Evolutionary conservation across 2,888 invertebrate genomes (phyloP).

Genomic region (Dastarcus helophoroides): DNA sequence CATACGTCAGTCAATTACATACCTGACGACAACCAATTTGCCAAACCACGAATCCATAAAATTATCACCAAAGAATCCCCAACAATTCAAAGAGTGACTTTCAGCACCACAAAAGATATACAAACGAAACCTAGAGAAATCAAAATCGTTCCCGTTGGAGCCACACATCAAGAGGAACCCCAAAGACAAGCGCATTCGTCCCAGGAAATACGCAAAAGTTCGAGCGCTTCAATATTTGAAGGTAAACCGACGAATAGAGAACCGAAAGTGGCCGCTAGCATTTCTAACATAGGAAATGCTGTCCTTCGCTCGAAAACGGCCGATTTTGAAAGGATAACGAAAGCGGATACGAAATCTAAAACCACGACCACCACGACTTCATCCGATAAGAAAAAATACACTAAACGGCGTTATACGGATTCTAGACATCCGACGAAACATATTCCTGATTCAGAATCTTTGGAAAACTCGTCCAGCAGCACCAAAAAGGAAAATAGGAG

Average conservation of each 20-base stretch:
- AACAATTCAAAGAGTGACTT: conserved; percentile 47
- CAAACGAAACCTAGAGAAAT: conserved; percentile 19
- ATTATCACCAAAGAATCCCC: conserved; percentile 26
- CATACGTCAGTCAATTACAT: conserved; percentile 43
- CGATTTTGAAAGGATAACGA: conserved; percentile 52
- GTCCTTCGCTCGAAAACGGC: conserved; percentile 55
- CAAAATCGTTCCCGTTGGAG: conserved; percentile 12
- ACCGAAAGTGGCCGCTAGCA: conserved; percentile 43
- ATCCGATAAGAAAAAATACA: conserved; percentile 47
- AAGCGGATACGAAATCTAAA: conserved; percentile 41
- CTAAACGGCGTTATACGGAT: conserved; percentile 48
- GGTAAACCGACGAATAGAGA: conserved; percentile 20
- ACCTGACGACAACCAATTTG: conserved; percentile 36
- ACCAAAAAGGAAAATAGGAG: conserved; percentile 6
- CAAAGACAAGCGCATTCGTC: too few species aligned
- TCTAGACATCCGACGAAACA: conserved; percentile 47
- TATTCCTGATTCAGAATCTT: conserved; percentile 43
- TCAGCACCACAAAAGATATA: conserved; percentile 47
- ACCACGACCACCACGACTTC: conserved; percentile 21
- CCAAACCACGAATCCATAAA: conserved; percentile 20
- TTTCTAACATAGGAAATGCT: conserved; percentile 54
- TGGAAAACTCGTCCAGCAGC: conserved; percentile 23
- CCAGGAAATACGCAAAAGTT: conserved; percentile 21
- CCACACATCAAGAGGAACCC: too few species aligned
- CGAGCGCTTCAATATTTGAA: conserved; percentile 21